Evolutionary conservation across 1,140 invertebrate species (phyloP).

Genomic region (Anastrepha obliqua): DNA sequence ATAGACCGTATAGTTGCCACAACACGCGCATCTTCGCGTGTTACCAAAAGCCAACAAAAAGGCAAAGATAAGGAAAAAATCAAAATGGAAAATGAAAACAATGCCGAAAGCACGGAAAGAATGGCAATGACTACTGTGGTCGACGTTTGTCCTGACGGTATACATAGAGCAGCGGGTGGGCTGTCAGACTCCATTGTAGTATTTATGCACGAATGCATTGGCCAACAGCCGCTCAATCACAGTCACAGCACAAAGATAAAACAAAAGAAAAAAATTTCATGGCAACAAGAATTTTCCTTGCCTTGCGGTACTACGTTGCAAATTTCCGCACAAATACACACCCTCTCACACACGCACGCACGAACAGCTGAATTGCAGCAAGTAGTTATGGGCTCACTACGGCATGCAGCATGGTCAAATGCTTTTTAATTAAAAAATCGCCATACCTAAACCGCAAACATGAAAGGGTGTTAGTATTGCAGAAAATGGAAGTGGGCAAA

Average conservation of each 20-base stretch:
- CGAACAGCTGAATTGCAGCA: neutral
- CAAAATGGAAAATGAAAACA: conserved; percentile 50
- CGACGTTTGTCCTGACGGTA: conserved; percentile 1
- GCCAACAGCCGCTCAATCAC: neutral
- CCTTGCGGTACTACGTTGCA: neutral
- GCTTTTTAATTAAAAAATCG: conserved; percentile 52
- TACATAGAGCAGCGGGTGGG: neutral
- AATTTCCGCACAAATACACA: conserved; percentile 35
- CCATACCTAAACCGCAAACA: conserved; percentile 27
- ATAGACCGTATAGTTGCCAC: conserved; percentile 19
- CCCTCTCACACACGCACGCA: neutral
- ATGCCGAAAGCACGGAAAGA: conserved; percentile 47
- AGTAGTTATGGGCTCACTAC: neutral
- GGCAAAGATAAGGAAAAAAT: conserved; percentile 25
- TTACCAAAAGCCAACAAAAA: conserved; percentile 24
- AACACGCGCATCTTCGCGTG: conserved; percentile 15
- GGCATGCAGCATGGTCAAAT: conserved; percentile 50
- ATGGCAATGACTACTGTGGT: conserved; percentile 33
- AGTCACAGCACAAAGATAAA: neutral
- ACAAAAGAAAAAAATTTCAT: neutral
- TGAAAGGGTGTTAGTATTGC: neutral
- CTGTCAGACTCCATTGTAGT: neutral
- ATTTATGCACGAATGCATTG: conserved; percentile 32
- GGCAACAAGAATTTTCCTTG: neutral
- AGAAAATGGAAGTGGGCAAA: neutral